Base-by-base conservation (phyloP, 2,888 invertebrate species). In the Dryococelus australis region DNA sequence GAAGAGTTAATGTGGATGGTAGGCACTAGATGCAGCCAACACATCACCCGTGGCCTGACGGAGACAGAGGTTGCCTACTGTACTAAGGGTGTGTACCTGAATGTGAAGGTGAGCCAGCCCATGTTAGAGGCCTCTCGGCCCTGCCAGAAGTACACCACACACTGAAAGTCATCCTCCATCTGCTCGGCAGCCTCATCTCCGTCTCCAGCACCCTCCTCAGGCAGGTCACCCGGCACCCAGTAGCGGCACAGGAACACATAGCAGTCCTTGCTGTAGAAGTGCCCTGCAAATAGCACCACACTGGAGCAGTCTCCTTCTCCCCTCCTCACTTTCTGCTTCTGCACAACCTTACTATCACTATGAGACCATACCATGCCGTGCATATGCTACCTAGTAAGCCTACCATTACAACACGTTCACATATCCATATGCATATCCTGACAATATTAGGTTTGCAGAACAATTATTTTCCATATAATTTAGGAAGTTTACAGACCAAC, bases 131-230 rank as follows among this genome's bases (percentile, higher is more conserved):
- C 99, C 91, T 98, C 97, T 86, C 97, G 94, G 0, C 99, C 99
- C 93, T 99, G 99, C 99, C 99, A 99, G 94, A 99, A 99, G 93
- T 99, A 99, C n/a, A 99, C 99, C 85, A 99, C 97, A 93, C 98
- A 99, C 91, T 98, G 97, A 91, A 96, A 97, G 91, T 96, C 96
- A 90, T 95, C 95, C 91, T 96, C 95, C 20, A 92, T 91, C 87
- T 92, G 92, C 3, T 88, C 89, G 10, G 86, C 86, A 43, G 28
- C 87, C 79, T 28, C 79, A 47, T 88, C 89, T 26, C 26, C 53
- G 8, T 93, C 94, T 86, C 93, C 94, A 27, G 94, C 94, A 35
- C 94, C 95, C 87, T 95, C 95, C 0, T 92, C 93, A 13, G 90
- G 90, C n/a, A 94, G 94, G 90, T 95, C 96, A 4, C 93, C 93